Conservation (phyloP, 2,113 vertebrate genomes). For the Indicator maculatus region DNA sequence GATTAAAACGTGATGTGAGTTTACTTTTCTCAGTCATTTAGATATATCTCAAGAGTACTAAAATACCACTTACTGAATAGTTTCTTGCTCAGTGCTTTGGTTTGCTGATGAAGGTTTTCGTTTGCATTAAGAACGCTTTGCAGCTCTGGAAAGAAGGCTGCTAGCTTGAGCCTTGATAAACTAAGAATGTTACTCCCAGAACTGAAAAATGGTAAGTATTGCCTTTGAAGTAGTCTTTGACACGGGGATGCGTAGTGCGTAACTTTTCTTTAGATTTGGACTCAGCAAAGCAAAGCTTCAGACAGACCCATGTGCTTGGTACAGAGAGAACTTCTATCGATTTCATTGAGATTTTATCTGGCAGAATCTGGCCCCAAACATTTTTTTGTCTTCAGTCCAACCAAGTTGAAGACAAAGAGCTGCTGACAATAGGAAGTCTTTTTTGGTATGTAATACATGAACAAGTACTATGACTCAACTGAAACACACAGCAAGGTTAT, state of each 20-base stretch:
- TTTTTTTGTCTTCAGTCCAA: background rate
- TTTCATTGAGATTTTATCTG: background rate
- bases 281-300: background rate
- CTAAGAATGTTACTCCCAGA: constrained; percentile 46
- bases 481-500: constrained; percentile 2
- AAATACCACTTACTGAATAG: background rate
- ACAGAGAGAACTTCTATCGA: background rate
- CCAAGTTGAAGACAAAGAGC: background rate
- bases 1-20: background rate
- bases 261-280: background rate
- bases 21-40: background rate
- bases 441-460: constrained; percentile 2
- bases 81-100: background rate
- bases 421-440: constrained; percentile 42
- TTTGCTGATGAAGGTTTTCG: background rate
- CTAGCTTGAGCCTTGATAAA: constrained; percentile 54
- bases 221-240: constrained; percentile 61
- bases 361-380: background rate
- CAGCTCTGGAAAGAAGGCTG: constrained; percentile 9
- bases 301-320: background rate
- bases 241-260: background rate
- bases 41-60: background rate
- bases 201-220: constrained; percentile 7
- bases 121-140: background rate
- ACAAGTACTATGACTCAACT: constrained; percentile 15